Evolutionary conservation across 2,113 vertebrate species (phyloP), one percentile per base, ranked within the genome.

Genomic region (Pantherophis guttatus): DNA sequence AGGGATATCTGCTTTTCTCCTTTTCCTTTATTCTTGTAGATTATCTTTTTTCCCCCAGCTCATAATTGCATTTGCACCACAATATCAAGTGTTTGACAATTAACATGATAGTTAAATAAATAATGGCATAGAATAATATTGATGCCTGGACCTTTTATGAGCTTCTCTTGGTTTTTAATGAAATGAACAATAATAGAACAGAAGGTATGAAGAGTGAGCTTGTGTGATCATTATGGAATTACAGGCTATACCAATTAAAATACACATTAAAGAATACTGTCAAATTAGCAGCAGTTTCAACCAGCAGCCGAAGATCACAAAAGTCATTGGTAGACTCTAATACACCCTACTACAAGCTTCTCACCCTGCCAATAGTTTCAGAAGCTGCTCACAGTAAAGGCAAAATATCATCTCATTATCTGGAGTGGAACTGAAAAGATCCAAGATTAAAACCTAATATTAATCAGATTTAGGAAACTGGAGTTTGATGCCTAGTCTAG

Each of bases 141-240:
- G 87, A 90, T 90, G 70, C 88, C 21, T 23, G 90, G 92, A 29
- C 33, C 87, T 93, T 93, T 93, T 93, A 90, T 75, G 58, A 62
- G 89, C 70, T 92, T 70, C 93, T 86, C 90, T 92, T 94, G 91
- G 2, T 95, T 94, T 94, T 96, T 90, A 94, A 93, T 94, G 93
- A 94, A 93, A 95, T 94, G 94, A 92, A 59, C 57, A 44, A 91
- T 95, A 90, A 87, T 94, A 94, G 94, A 90, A 91, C 93, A 95
- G 91, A 62, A 93, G 52, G 86, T 90, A 92, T 0, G 52, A 92
- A 91, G 3, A 26, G 33, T 89, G 44, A 24, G 44, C 17, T 55
- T 44, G 13, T 86, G 52, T 39, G 55, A 90, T 90, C 87, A 92
- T 85, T 55, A 92, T 21, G 23, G 62, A 92, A 88, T 33, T 87